These are phyloP conservation scores for Masticophis lateralis DNA, from an alignment of 2,797 vertebrate species.

Conservation along the genomic window DNA sequence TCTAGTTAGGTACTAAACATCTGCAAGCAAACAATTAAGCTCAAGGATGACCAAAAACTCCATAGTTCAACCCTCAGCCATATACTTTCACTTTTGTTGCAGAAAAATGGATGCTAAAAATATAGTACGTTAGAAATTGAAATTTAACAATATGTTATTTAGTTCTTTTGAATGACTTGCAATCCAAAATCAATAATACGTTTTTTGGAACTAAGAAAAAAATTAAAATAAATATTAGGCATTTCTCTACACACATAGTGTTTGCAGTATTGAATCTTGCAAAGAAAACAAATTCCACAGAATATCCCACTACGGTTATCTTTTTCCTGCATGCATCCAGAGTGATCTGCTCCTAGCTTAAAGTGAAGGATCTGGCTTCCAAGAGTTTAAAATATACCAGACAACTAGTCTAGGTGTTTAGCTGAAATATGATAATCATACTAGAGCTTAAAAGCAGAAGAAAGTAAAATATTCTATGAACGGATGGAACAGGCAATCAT, in stretches of 20 bases:
- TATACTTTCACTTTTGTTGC: background rate
- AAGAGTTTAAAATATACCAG: background rate
- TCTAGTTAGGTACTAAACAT: background rate
- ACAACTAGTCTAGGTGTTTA: background rate
- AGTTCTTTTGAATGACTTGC: background rate
- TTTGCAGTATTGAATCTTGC: background rate
- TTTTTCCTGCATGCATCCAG: background rate
- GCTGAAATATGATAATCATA: background rate
- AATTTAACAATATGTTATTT: background rate
- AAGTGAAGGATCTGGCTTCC: background rate
- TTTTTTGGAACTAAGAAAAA: background rate
- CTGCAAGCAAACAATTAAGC: background rate
- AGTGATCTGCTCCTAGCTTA: background rate
- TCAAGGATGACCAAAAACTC: background rate
- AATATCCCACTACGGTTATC: background rate
- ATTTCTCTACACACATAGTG: background rate
- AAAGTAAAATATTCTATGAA: background rate
- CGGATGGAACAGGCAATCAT: background rate
- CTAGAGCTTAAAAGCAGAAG: background rate
- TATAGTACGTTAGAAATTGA: background rate
- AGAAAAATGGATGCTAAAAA: background rate
- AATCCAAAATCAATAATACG: background rate
- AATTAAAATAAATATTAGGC: background rate
- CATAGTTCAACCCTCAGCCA: background rate
- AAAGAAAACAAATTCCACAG: background rate